Conservation (phyloP, 1,140 invertebrate genomes). For the Lutraria rhynchaena region DNA sequence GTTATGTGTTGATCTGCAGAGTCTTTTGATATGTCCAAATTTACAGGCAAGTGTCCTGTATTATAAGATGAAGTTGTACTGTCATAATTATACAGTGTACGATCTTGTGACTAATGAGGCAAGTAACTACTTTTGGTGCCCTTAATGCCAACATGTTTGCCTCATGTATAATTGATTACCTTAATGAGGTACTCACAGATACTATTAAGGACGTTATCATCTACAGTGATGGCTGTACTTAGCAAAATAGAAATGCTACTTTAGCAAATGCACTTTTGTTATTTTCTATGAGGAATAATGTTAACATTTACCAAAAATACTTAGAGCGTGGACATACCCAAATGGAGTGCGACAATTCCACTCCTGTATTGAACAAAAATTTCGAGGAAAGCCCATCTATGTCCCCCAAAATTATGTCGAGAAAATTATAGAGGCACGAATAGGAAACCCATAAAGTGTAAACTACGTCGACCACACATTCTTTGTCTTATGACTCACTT, state of each 20-base stretch:
- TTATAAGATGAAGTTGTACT: constrained; percentile 47
- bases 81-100: constrained; percentile 38
- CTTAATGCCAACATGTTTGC: constrained; percentile 30
- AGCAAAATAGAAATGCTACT: neutral
- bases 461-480: neutral
- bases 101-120: neutral
- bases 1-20: constrained; percentile 42
- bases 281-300: neutral
- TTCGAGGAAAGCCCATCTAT: neutral
- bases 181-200: too few species aligned
- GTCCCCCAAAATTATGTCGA: neutral
- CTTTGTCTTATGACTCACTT: neutral
- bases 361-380: neutral
- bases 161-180: constrained; percentile 22
- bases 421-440: neutral
- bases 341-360: constrained; percentile 7
- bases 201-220: too few species aligned
- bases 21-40: constrained; percentile 39
- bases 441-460: neutral
- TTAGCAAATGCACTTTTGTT: neutral
- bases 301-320: neutral
- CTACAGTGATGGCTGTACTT: too few species aligned
- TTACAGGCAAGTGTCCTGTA: constrained; percentile 24
- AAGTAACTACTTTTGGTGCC: constrained; percentile 39
- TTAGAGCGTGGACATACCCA: neutral